These are phyloP conservation scores for Aphaenogaster ashmeadi DNA, from an alignment of 1,140 invertebrate genomes.

Conservation along the genomic window DNA sequence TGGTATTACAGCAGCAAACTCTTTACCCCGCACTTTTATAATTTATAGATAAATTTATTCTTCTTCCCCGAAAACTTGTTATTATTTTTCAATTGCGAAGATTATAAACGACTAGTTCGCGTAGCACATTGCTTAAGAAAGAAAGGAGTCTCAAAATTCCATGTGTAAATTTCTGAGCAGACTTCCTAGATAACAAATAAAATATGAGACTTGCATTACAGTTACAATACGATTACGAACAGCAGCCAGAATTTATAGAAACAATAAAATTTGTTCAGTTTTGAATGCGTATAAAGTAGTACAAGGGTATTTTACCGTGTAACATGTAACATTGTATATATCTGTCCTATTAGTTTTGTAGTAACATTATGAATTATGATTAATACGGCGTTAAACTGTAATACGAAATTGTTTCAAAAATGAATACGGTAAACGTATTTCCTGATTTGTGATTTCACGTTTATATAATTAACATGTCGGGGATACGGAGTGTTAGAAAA, in stretches of 20 bases:
- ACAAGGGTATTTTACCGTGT: background rate
- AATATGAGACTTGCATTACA: background rate
- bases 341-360: background rate
- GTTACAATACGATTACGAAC: background rate
- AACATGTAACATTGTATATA: background rate
- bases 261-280: background rate
- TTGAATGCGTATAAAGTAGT: background rate
- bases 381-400: background rate
- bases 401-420: constrained; percentile 74
- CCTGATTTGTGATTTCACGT: background rate
- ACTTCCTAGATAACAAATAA: background rate
- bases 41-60: constrained; percentile 20
- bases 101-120: background rate
- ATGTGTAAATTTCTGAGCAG: background rate
- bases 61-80: background rate
- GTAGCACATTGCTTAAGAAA: background rate
- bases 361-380: constrained; percentile 12
- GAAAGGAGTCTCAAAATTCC: background rate
- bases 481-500: constrained; percentile 8
- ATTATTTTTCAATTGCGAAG: background rate
- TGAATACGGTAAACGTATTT: background rate
- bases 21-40: background rate
- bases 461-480: constrained; percentile 25
- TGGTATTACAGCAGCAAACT: constrained; percentile 18
- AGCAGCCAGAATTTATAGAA: background rate